Percentiles rank a stretch among this genome's conserved stretches.
These are phyloP conservation scores for Hyposmocoma kahamanoa DNA, from an alignment of 1,140 invertebrate species.

Conservation along the genomic window DNA sequence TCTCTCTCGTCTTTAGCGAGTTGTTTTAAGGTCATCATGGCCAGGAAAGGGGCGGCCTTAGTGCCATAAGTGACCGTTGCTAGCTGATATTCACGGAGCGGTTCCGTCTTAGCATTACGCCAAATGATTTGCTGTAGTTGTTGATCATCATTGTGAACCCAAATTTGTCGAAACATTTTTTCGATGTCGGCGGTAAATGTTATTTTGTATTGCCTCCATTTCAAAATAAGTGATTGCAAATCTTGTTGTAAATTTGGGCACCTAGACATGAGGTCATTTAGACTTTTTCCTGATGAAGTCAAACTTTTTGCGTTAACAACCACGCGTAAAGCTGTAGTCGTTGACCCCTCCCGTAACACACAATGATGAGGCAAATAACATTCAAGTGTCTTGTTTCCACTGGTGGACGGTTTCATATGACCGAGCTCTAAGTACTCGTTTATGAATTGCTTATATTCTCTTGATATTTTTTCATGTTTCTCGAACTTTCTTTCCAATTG, in stretches of 20 bases:
- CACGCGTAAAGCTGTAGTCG: neutral
- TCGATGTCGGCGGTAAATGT: neutral
- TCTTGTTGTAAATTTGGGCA: conserved; percentile 1
- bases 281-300: neutral
- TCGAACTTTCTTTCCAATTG: neutral
- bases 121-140: neutral
- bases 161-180: conserved; percentile 1
- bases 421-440: neutral
- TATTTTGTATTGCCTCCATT: neutral
- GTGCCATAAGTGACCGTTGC: conserved; percentile 3
- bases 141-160: conserved; percentile 3
- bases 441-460: conserved; percentile 1
- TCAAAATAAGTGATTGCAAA: neutral
- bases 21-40: neutral
- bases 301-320: neutral
- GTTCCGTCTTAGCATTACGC: neutral
- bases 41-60: neutral
- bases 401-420: neutral
- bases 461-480: neutral
- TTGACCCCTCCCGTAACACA: neutral
- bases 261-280: neutral
- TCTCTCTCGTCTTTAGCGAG: neutral
- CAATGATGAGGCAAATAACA: neutral
- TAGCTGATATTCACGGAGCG: conserved; percentile 1
- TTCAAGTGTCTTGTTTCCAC: neutral